These are phyloP conservation scores for Harpalus rubripes DNA, from an alignment of 2,888 invertebrate genomes.

Conservation along the genomic window DNA sequence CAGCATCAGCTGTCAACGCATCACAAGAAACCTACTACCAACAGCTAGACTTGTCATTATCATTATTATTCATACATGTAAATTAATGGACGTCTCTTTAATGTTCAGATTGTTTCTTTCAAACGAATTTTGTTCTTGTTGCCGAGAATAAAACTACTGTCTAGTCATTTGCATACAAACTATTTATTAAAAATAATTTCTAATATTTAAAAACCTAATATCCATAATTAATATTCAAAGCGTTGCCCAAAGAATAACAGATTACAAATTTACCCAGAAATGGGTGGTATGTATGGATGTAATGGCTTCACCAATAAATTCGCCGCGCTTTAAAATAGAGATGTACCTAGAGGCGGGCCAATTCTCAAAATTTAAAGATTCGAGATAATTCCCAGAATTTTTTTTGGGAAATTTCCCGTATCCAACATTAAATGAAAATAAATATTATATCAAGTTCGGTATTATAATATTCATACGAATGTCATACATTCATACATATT, in stretches of 20 bases:
- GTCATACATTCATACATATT: no score
- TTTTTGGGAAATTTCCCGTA: no score
- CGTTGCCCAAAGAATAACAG: neutral
- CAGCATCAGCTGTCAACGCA: constrained; percentile 33
- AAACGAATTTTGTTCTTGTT: neutral
- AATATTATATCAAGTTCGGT: no score
- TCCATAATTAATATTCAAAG: neutral
- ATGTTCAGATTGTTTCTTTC: constrained; percentile 17
- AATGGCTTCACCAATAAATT: no score
- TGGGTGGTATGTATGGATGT: no score
- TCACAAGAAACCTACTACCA: constrained; percentile 6
- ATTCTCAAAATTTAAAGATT: no score
- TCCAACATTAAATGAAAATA: no score
- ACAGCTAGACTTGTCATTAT: constrained; percentile 27
- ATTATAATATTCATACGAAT: no score
- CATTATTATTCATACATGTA: constrained; percentile 43
- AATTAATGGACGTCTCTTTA: constrained; percentile 38
- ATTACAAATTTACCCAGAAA: neutral
- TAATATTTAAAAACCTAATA: neutral
- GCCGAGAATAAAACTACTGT: constrained; percentile 1
- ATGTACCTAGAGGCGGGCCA: no score
- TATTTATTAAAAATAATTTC: constrained; percentile 6
- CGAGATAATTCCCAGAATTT: no score
- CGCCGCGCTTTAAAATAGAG: no score
- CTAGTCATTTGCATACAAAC: constrained; percentile 20